Base-by-base conservation (phyloP, 2,797 vertebrate species). In the Lacerta viridis region DNA sequence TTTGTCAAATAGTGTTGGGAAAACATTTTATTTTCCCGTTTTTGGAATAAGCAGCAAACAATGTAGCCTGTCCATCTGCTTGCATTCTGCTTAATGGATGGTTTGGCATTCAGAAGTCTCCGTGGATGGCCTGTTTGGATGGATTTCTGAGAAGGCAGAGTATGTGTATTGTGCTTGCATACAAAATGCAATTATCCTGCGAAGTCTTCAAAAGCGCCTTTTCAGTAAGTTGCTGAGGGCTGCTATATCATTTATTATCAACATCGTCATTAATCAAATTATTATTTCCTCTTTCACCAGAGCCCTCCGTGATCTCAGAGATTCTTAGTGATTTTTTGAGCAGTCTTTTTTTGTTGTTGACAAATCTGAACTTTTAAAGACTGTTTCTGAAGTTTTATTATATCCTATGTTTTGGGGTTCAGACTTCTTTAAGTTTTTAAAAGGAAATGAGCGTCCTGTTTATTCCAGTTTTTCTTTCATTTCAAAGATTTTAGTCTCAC, bases 51-150 rank as follows among this genome's bases (percentile, higher is more conserved):
- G 50, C 66, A 55, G 78, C 41, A 71, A 85, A 72, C 18, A 77
- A 84, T 84, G 25, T n/a, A 33, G 50, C 25, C 68, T 50, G 27
- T 61, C 50, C 64, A 86, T 80, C 78, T 90, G 79, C 43, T 90
- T 61, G 61, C 74, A 59, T 39, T 80, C 27, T 84, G 66, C 61
- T 59, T 89, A 64, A 25, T 78, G 75, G 90, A 2, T 1, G 50
- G 10, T 79, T 27, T 88, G 80, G 78, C 92, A 46, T 46, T 27
- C 71, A n/a, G 64, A 85, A 10, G 6, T 84, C 88, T 91, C 88
- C 15, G 1, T 1, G 39, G 82, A 88, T 69, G 15, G 29, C 23
- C 50, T 79, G n/a, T 68, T 43, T 8, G 0, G 43, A 18, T 66
- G 1, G 5, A 0, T 7, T 68, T 50, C 36, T 43, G 39, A 29